Evolutionary conservation across 1,140 invertebrate species (phyloP), one percentile per base, ranked within the genome.

Genomic region (Elymnias hypermnestra): DNA sequence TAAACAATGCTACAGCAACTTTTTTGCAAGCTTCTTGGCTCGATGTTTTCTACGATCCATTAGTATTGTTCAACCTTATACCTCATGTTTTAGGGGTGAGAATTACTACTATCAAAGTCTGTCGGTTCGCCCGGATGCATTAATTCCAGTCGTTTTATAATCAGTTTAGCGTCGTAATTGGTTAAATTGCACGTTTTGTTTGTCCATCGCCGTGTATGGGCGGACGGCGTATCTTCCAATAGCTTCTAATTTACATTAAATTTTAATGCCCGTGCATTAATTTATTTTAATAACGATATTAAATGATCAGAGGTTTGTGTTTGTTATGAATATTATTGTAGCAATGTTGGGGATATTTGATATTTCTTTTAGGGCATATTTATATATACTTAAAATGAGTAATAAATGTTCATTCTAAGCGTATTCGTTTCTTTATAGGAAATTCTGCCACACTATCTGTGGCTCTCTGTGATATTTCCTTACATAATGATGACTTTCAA

Each of bases 121-220:
- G 26, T 26, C 19, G 36, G 14, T 33, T 26, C 17, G 49, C 49
- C 59, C 57, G 59, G 59, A 68, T 66, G 65, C 54, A 63, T 66
- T 62, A 66, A 65, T 65, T 68, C 60, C 49, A 60, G 50, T 49
- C 59, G 57, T 59, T 69, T 66, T 69, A 66, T 61, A 64, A 66
- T 68, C 56, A 63, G 57, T 57, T 63, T 62, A 63, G 42, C 59
- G 52, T 47, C 44, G 54, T 66, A 65, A 65, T 69, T 69, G 66
- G 55, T 63, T 61, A 58, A 62, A 70, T 63, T 59, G 63, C 48
- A 61, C 52, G 45, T 54, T 63, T 58, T 59, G 55, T 59, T 66
- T 52, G 59, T 50, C 45, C 49, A 45, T 39, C 45, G 49, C 42
- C 49, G 42, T 51, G 41, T 39, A 51, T 39, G 41, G 48, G 35